Conservation (phyloP, 2,888 invertebrate species). For the Chirona hameri region DNA sequence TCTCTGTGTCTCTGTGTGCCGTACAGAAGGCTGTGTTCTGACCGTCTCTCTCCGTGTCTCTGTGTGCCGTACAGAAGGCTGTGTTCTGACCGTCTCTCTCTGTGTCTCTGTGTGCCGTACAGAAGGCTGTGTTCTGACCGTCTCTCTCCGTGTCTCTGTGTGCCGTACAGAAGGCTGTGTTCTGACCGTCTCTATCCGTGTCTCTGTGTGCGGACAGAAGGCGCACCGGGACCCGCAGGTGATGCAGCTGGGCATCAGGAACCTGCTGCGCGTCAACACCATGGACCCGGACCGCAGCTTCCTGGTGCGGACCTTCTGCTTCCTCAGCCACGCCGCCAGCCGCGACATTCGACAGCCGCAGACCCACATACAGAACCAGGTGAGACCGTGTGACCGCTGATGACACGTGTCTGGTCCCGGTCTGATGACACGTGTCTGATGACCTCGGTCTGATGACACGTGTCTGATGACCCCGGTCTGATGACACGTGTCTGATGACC, state of each 20-base stretch:
- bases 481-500: too few species aligned
- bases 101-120: not conserved
- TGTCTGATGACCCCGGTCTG: too few species aligned
- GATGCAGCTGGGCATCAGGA: slow-evolving; percentile 38
- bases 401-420: too few species aligned
- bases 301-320: slow-evolving; percentile 39
- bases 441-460: too few species aligned
- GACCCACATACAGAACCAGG: slow-evolving; percentile 36
- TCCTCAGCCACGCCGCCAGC: slow-evolving; percentile 38
- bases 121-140: not conserved
- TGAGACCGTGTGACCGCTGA: not conserved
- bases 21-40: too few species aligned
- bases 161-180: not conserved
- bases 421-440: slow-evolving; percentile 39
- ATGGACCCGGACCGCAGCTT: slow-evolving; percentile 38
- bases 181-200: not conserved
- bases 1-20: too few species aligned
- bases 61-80: not conserved
- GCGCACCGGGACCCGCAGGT: not conserved
- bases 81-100: not conserved
- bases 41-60: too few species aligned
- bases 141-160: not conserved
- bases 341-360: slow-evolving; percentile 36
- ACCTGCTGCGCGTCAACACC: slow-evolving; percentile 40
- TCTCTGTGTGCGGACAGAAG: not conserved